phyloP scores from a whole-genome alignment of 2,797 vertebrate genomes.

The Xiphophorus birchmanni region DNA sequence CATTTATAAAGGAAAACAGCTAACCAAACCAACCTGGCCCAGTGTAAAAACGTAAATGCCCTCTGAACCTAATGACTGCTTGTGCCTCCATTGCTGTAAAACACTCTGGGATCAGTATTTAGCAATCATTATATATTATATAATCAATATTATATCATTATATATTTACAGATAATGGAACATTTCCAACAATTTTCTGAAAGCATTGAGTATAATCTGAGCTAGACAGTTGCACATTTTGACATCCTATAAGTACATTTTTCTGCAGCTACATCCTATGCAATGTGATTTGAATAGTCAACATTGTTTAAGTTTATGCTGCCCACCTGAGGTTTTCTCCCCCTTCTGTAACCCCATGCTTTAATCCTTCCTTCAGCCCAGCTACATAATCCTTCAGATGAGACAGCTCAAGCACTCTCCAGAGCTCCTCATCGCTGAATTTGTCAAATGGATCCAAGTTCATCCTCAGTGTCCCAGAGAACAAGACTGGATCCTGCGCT shows the following conservation, averaged over 20 bases:
- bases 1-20: too few species aligned
- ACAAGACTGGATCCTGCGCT: slow-evolving; percentile 91
- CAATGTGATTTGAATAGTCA: neutral
- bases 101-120: neutral
- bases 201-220: neutral
- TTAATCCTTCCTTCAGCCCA: slow-evolving; percentile 78
- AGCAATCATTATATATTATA: neutral
- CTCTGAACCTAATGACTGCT: neutral
- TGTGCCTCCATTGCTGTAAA: neutral
- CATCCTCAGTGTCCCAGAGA: slow-evolving; percentile 91
- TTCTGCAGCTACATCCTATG: neutral
- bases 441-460: slow-evolving; percentile 94
- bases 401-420: slow-evolving; percentile 90
- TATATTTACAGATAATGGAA: neutral
- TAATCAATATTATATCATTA: neutral
- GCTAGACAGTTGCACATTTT: neutral
- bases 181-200: neutral
- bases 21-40: too few species aligned
- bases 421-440: slow-evolving; percentile 88
- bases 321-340: slow-evolving; percentile 93
- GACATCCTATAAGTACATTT: neutral
- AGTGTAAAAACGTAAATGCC: neutral
- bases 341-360: slow-evolving; percentile 87
- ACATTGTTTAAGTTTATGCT: neutral
- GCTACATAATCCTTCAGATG: slow-evolving; percentile 88